These are phyloP conservation scores for Aptenodytes forsteri DNA, from an alignment of 2,113 vertebrate genomes.

Conservation along the genomic window DNA sequence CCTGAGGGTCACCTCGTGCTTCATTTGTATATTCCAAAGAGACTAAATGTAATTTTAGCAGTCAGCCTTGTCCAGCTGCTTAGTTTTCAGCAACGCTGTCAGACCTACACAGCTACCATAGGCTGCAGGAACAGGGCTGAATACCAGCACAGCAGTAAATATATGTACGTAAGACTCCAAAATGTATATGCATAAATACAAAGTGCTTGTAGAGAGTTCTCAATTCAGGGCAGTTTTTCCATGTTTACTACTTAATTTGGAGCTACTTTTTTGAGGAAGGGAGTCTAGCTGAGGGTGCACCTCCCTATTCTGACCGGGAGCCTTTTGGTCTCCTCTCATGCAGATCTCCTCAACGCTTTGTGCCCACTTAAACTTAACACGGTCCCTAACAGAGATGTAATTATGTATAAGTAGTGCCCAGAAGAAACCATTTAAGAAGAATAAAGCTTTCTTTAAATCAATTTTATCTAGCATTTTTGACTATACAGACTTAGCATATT, in stretches of 20 bases:
- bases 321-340: background rate
- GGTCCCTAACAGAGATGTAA: background rate
- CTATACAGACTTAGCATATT: background rate
- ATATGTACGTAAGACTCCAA: rapidly evolving
- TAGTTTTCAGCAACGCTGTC: background rate
- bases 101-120: background rate
- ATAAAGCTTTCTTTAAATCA: background rate
- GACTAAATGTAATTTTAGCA: background rate
- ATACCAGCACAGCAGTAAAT: background rate
- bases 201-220: background rate
- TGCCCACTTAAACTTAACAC: background rate
- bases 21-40: background rate
- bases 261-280: background rate
- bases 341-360: background rate
- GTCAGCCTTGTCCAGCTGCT: background rate
- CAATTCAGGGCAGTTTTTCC: background rate
- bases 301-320: background rate
- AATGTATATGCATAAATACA: background rate
- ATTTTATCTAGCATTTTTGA: background rate
- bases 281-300: background rate
- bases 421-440: background rate
- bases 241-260: background rate
- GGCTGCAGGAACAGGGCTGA: background rate
- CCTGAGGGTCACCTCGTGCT: background rate
- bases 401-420: background rate